phyloP scores from a whole-genome alignment of 2,797 vertebrate genomes.

The Typhlichthys subterraneus region DNA sequence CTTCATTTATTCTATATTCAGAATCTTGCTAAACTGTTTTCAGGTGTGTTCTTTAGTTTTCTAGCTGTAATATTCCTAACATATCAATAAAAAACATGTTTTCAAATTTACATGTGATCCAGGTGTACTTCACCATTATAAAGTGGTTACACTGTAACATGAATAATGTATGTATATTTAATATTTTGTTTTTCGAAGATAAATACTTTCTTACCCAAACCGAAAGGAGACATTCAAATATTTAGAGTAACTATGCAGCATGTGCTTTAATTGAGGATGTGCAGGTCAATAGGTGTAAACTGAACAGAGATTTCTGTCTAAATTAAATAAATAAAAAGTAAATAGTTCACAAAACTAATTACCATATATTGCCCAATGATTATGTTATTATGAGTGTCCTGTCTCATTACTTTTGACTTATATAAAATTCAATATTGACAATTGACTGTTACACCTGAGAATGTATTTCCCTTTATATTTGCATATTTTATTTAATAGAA shows the following conservation, averaged over 20 bases:
- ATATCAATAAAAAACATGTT: background rate
- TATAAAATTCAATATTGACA: background rate
- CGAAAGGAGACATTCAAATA: background rate
- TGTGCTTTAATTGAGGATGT: background rate
- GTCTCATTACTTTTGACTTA: background rate
- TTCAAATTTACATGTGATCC: slow-evolving; percentile 10
- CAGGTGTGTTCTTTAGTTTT: background rate
- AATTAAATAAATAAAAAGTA: too few relatives aligned
- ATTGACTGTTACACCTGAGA: too few relatives aligned
- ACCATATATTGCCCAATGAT: background rate
- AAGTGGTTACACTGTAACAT: too few relatives aligned
- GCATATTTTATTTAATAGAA: too few relatives aligned
- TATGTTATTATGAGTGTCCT: background rate
- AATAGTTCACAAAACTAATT: background rate
- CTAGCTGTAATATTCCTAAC: background rate
- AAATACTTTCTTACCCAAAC: background rate
- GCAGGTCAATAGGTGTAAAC: too few relatives aligned
- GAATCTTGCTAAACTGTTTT: background rate
- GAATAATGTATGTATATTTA: too few relatives aligned
- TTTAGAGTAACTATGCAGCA: background rate
- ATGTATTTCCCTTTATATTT: too few relatives aligned
- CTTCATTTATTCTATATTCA: background rate
- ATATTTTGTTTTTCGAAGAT: too few relatives aligned
- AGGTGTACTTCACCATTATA: background rate
- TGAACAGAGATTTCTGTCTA: too few relatives aligned